Percentiles rank a stretch among this genome's conserved stretches.
Conservation (phyloP, 92 coral and sea anemone genomes). For the Palythoa heliodiscus region DNA sequence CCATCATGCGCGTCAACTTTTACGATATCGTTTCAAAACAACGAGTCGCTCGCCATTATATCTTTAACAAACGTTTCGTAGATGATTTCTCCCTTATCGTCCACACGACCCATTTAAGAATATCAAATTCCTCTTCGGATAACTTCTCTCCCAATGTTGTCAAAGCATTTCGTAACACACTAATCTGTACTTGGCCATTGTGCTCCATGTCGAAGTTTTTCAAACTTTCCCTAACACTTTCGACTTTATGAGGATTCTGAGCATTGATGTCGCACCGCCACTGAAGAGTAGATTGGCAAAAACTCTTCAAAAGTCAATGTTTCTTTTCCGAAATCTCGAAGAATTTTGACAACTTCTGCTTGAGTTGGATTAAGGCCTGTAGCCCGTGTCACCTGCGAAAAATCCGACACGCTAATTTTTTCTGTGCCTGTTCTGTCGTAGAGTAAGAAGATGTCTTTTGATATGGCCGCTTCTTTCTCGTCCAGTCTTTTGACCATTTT, state of each 20-base stretch:
- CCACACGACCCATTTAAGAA: slow-evolving; percentile 80
- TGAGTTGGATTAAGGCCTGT: slow-evolving; percentile 95
- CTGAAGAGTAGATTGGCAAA: slow-evolving; percentile 88
- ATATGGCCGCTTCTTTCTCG: slow-evolving; percentile 75
- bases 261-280: slow-evolving; percentile 80
- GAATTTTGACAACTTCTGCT: slow-evolving; percentile 85
- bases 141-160: slow-evolving; percentile 95
- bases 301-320: slow-evolving; percentile 85
- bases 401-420: slow-evolving; percentile 70
- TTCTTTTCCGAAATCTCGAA: slow-evolving; percentile 81
- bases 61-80: slow-evolving; percentile 76
- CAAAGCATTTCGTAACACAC: slow-evolving; percentile 89
- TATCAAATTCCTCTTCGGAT: slow-evolving; percentile 88
- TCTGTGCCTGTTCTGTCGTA: slow-evolving; percentile 89
- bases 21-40: neutral
- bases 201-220: slow-evolving; percentile 90
- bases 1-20: too few species aligned
- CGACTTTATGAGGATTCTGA: slow-evolving; percentile 73
- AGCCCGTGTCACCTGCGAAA: slow-evolving; percentile 88
- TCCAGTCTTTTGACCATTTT: slow-evolving; percentile 57
- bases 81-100: slow-evolving; percentile 80
- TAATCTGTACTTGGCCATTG: slow-evolving; percentile 78
- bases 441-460: slow-evolving; percentile 86
- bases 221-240: slow-evolving; percentile 88
- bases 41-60: slow-evolving; percentile 39